These are phyloP conservation scores for Oreochromis tanganicae DNA, from an alignment of 2,113 vertebrate species.

Conservation along the genomic window DNA sequence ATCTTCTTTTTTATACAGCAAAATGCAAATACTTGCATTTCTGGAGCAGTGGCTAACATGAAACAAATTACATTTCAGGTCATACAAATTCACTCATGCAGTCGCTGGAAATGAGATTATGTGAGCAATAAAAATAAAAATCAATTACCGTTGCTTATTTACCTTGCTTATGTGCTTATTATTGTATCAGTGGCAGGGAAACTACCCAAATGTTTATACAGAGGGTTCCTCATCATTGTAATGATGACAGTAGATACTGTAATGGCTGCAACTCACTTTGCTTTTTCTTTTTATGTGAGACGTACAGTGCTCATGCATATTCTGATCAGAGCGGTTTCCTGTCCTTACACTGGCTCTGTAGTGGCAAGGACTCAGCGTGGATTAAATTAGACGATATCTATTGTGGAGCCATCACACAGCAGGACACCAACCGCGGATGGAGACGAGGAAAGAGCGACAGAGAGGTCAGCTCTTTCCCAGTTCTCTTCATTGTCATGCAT, in stretches of 20 bases:
- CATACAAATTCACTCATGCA: background rate
- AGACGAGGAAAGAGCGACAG: background rate
- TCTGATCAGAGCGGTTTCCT: background rate
- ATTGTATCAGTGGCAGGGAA: background rate
- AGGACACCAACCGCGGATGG: conserved; percentile 1
- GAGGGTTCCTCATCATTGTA: background rate
- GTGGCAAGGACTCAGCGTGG: background rate
- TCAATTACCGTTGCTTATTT: background rate
- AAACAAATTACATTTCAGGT: conserved; percentile 9
- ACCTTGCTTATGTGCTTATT: background rate
- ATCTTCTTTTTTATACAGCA: background rate
- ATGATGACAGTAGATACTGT: background rate
- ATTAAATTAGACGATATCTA: background rate
- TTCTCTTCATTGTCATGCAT: background rate
- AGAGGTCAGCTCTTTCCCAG: background rate
- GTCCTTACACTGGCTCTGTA: background rate
- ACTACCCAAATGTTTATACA: background rate
- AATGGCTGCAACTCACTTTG: background rate
- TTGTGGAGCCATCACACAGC: conserved; percentile 41
- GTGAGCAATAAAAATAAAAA: background rate
- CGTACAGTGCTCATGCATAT: background rate
- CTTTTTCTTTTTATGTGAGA: background rate
- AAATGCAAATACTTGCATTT: conserved; percentile 35
- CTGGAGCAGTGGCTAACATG: background rate
- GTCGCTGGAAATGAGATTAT: background rate